Conservation (phyloP, 64 coral and sea anemone species). For the Pocillopora damicornis region DNA sequence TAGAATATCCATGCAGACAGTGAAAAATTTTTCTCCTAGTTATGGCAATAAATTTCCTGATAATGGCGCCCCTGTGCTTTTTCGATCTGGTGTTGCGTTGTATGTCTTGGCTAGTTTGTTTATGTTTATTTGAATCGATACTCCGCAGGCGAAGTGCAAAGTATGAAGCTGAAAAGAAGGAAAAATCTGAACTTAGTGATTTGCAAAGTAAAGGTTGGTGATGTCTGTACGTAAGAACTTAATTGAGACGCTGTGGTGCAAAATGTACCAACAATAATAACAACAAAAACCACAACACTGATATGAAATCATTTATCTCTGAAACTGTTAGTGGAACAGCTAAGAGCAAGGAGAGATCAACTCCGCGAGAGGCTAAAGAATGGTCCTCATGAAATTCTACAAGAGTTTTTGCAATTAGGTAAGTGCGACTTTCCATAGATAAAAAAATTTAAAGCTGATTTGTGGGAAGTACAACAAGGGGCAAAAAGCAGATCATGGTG, state of each 20-base stretch:
- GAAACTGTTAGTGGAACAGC: neutral
- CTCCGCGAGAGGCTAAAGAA: slow-evolving; percentile 14
- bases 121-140: neutral
- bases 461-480: too few relatives aligned
- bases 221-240: neutral
- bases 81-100: too few relatives aligned
- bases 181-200: neutral
- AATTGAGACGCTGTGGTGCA: neutral
- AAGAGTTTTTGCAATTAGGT: slow-evolving; percentile 10
- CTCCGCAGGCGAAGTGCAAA: neutral
- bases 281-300: neutral
- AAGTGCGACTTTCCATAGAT: neutral
- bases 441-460: neutral
- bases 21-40: neutral
- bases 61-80: too few relatives aligned
- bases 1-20: neutral
- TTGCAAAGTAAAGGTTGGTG: slow-evolving; percentile 1
- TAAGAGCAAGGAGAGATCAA: slow-evolving; percentile 21
- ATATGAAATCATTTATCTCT: neutral
- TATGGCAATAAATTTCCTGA: neutral
- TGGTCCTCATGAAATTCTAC: slow-evolving; percentile 16
- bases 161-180: neutral
- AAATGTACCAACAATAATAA: neutral
- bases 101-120: too few relatives aligned
- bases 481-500: too few relatives aligned